Evolutionary conservation across 1,140 invertebrate genomes (phyloP).

Genomic region (Drosophila tsacasi): DNA sequence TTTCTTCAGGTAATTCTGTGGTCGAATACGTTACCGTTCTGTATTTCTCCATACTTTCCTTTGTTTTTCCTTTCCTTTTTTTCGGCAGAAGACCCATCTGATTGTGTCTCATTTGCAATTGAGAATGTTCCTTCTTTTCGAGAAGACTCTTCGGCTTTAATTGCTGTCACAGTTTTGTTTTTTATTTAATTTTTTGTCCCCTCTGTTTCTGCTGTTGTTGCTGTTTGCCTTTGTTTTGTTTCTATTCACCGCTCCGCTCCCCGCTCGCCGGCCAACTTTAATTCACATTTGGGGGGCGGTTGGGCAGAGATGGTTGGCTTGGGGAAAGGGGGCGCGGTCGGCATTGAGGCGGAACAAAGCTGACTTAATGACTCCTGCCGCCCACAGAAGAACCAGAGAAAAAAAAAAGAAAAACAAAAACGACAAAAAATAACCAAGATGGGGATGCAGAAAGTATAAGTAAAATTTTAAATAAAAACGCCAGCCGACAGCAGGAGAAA

Average conservation of each 20-base stretch:
- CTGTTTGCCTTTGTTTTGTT: conserved; percentile 47
- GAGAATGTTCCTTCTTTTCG: conserved; percentile 19
- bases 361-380: conserved; percentile 72
- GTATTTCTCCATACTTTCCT: not conserved
- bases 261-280: conserved; percentile 31
- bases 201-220: conserved; percentile 21
- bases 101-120: conserved; percentile 53
- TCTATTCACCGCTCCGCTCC: conserved; percentile 10
- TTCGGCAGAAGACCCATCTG: conserved; percentile 15
- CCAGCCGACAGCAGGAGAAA: conserved; percentile 44
- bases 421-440: conserved; percentile 12
- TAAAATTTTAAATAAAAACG: conserved; percentile 29
- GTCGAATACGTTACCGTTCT: not conserved
- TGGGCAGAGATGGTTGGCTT: not conserved
- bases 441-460: conserved; percentile 26
- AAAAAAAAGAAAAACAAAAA: conserved; percentile 14
- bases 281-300: conserved; percentile 25
- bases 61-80: not conserved
- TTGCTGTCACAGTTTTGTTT: conserved; percentile 60
- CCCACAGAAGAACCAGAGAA: conserved; percentile 35
- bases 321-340: conserved; percentile 8
- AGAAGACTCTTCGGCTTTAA: conserved; percentile 48
- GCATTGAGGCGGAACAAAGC: conserved; percentile 77
- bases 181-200: conserved; percentile 26
- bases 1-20: not conserved